Base-by-base conservation (phyloP, 2,113 vertebrate species). In the Miniopterus natalensis region DNA sequence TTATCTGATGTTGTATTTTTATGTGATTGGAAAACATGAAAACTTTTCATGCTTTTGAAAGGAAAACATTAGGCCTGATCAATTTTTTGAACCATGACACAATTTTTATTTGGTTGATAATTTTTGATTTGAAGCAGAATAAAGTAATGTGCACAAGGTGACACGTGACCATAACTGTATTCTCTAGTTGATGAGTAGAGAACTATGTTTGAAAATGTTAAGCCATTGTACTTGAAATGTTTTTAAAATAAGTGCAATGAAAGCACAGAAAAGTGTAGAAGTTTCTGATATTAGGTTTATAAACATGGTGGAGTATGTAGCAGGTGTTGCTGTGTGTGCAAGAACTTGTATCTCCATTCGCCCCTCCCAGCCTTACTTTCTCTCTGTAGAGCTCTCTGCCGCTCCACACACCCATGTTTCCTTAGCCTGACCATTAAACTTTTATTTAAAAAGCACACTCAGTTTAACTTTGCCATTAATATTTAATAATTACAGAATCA, bases 381-480 rank as follows among this genome's bases (percentile, higher is more conserved):
- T 75, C 70, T 77, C 49, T 78, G 20, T 3, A 6, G 40, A 74
- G 2, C 13, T n/a, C 9, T 21, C 2, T 66, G 31, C 1, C 6
- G 75, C 80, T 6, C 8, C 18, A 36, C 6, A 65, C 2, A 10
- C 59, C 1, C 23, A 59, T 25, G 36, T 92, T 77, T 81, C 45
- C 29, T 47, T 21, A 83, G 6, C 2, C 8, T 13, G n/a, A 61
- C 75, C 15, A 84, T 51, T 61, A 84, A 84, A 59, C 5, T 65
- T 88, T 63, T 63, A 74, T 95, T 95, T 49, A 87, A 65, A 92
- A 94, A 79, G 73, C 83, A 2, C 8, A 78, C 9, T 83, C n/a
- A 36, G 6, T 68, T 75, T 88, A 92, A 88, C 59, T 90, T 90
- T 65, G 5, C 6, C 25, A 65, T 61, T 40, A 27, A 84, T 42